Conservation (phyloP, 1,140 invertebrate species). For the Wasmannia auropunctata region DNA sequence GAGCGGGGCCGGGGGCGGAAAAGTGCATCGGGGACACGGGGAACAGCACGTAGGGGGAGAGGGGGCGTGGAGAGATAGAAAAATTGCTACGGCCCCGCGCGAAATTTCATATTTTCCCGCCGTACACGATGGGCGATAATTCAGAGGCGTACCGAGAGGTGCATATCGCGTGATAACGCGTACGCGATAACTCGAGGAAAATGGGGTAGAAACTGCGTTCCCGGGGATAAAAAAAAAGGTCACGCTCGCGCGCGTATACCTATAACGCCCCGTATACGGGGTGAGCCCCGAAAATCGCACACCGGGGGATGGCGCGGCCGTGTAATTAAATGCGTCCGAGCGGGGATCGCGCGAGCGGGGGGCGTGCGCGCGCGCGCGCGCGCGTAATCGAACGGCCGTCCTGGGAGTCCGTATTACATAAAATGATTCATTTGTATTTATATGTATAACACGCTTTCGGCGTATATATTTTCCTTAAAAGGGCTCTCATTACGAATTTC, state of each 20-base stretch:
- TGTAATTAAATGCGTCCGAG: slow-evolving; percentile 57
- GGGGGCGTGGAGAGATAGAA: slow-evolving; percentile 26
- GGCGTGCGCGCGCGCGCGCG: too few relatives aligned
- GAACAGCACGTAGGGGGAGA: background rate
- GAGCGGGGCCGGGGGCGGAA: slow-evolving; percentile 21
- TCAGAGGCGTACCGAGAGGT: slow-evolving; percentile 58
- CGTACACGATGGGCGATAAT: slow-evolving; percentile 68
- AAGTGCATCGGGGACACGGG: background rate
- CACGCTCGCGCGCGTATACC: background rate
- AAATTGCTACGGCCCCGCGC: slow-evolving; percentile 66
- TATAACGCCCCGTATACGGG: slow-evolving; percentile 36
- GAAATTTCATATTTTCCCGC: slow-evolving; percentile 73
- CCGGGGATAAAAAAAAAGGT: background rate
- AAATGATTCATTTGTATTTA: slow-evolving; percentile 61
- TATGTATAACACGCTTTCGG: slow-evolving; percentile 28
- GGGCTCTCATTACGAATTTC: slow-evolving; percentile 43
- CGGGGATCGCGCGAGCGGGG: too few relatives aligned
- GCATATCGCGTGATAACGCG: slow-evolving; percentile 66
- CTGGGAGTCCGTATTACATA: slow-evolving; percentile 44
- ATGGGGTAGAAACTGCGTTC: slow-evolving; percentile 55
- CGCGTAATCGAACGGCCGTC: slow-evolving; percentile 55
- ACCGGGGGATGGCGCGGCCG: slow-evolving; percentile 39
- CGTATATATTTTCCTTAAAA: slow-evolving; percentile 43
- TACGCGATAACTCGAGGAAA: slow-evolving; percentile 68
- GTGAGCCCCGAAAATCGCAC: slow-evolving; percentile 45